Evolutionary conservation across 2,888 invertebrate species (phyloP).

Genomic region (Ctenicera cuprea): DNA sequence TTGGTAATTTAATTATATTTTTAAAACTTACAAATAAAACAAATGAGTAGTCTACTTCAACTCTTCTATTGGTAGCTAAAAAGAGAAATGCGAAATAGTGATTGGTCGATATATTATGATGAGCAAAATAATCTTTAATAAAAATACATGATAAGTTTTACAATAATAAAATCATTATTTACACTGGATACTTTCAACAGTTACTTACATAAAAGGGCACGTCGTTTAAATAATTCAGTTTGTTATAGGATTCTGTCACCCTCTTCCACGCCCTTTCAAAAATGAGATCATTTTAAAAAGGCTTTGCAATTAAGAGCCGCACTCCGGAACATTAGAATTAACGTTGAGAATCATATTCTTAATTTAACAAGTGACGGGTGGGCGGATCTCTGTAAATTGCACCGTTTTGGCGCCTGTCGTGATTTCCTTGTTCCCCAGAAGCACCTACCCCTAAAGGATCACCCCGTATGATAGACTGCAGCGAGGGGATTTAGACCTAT

Average conservation of each 20-base stretch:
- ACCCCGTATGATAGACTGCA: constrained; percentile 68
- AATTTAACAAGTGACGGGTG: constrained; percentile 70
- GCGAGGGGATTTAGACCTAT: constrained; percentile 67
- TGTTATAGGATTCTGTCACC: neutral
- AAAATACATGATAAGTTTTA: no score
- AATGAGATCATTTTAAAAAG: constrained; percentile 44
- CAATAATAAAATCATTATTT: neutral
- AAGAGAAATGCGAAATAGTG: no score
- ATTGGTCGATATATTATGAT: no score
- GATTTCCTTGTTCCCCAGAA: constrained; percentile 61
- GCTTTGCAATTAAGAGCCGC: constrained; percentile 54
- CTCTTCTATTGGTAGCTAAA: no score
- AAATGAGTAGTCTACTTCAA: no score
- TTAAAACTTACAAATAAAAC: no score
- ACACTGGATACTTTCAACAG: no score
- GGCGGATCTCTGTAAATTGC: constrained; percentile 66
- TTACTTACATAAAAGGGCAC: neutral
- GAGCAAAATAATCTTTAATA: no score
- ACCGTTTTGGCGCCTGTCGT: constrained; percentile 70
- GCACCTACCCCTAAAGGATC: constrained; percentile 53
- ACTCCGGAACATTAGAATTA: constrained; percentile 51
- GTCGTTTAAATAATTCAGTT: constrained; percentile 15
- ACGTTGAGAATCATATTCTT: constrained; percentile 68
- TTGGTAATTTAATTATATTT: no score
- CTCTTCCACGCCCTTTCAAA: constrained; percentile 36